Conservation (phyloP, 2,797 vertebrate species). For the Artibeus jamaicensis region DNA sequence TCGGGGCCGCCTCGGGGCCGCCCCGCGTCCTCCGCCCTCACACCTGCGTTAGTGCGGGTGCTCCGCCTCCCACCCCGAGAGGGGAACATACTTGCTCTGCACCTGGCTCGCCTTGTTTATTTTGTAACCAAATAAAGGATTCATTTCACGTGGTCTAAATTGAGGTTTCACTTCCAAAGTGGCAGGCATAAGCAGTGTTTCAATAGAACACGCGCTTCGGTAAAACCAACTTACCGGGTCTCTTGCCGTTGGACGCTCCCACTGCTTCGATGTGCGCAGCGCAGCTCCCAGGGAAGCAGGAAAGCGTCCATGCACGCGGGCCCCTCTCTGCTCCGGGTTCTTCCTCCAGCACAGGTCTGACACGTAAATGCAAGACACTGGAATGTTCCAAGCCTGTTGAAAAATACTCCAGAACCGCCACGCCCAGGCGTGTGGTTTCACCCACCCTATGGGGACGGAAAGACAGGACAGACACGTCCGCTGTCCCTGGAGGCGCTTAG, state of each 20-base stretch:
- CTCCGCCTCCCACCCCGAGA: neutral
- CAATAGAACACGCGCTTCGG: neutral
- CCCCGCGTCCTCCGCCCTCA: fast-evolving
- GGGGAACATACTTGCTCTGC: neutral
- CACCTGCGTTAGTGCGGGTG: fast-evolving
- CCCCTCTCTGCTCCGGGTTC: neutral
- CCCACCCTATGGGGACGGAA: fast-evolving
- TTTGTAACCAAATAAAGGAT: neutral
- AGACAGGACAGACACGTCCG: too few species aligned
- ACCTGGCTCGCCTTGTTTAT: neutral
- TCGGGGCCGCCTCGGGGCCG: neutral
- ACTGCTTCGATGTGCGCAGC: neutral
- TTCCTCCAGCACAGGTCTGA: neutral
- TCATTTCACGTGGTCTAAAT: neutral
- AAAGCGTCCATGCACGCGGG: fast-evolving
- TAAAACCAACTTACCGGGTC: neutral
- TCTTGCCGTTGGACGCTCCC: neutral
- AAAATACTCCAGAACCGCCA: neutral
- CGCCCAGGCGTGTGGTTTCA: neutral
- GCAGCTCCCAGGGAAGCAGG: neutral
- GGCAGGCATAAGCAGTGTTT: neutral
- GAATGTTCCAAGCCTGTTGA: neutral
- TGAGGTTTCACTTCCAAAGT: neutral
- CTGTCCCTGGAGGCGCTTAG: neutral
- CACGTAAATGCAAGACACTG: neutral